Percentiles rank a stretch among this genome's conserved stretches.
Conservation (phyloP, 2,113 vertebrate species). For the Microtus montanus region DNA sequence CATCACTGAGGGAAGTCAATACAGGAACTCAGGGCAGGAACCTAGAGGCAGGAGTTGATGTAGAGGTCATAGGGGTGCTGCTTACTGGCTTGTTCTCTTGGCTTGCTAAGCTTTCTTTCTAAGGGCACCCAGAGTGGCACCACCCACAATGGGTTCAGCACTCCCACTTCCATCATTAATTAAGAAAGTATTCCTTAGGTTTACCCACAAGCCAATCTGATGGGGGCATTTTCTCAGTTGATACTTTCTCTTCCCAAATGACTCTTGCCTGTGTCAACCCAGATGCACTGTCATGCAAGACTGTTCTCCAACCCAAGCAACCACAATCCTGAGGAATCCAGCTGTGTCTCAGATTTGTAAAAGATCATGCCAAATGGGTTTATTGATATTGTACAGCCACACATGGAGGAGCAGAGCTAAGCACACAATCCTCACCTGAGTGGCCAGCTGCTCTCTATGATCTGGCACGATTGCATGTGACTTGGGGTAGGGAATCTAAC, state of each 20-base stretch:
- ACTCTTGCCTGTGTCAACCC: background rate
- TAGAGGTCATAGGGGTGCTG: background rate
- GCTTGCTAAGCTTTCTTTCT: background rate
- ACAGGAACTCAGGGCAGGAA: background rate
- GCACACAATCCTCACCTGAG: background rate
- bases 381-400: background rate
- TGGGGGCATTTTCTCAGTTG: background rate
- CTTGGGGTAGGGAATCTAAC: background rate
- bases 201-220: background rate
- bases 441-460: too few species aligned
- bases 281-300: background rate
- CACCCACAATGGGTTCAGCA: background rate
- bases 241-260: background rate
- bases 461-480: background rate
- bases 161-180: background rate
- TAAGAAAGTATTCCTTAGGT: too few species aligned
- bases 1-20: background rate
- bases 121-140: background rate
- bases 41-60: background rate
- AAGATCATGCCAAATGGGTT: background rate
- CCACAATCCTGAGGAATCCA: background rate
- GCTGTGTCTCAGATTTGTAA: background rate
- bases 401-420: background rate
- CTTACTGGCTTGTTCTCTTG: background rate
- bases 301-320: background rate